phyloP scores from a whole-genome alignment of 92 coral and sea anemone genomes.

The Epizoanthus fatuus region DNA sequence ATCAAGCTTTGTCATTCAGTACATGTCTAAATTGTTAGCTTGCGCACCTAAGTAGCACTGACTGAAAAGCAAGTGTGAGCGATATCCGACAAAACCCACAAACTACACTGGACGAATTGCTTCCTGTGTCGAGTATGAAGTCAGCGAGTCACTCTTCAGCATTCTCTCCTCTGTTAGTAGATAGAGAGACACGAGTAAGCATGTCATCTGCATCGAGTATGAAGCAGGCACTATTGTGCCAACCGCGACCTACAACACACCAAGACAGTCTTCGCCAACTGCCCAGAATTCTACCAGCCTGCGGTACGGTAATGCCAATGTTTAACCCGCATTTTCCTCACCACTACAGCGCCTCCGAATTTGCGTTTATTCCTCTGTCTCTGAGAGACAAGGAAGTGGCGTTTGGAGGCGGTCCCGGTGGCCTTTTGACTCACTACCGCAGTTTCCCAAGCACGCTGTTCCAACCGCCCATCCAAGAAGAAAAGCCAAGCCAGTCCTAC shows the following conservation, averaged over 20 bases:
- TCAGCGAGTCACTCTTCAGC: conserved; percentile 12
- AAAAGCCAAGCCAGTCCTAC: conserved; percentile 71
- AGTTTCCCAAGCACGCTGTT: conserved; percentile 6
- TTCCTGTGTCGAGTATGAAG: conserved; percentile 6
- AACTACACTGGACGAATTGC: not conserved
- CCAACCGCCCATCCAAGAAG: conserved; percentile 46
- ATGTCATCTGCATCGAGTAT: not conserved
- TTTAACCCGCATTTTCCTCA: conserved; percentile 8
- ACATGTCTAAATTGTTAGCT: not conserved
- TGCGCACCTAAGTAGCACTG: not conserved
- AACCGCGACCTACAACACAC: not conserved
- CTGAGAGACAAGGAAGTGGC: conserved; percentile 1
- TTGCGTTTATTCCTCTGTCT: conserved; percentile 31
- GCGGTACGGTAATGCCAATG: not conserved
- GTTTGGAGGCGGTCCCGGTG: conserved; percentile 4
- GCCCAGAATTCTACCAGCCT: conserved; percentile 16
- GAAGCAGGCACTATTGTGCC: not conserved
- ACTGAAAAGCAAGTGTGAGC: not conserved
- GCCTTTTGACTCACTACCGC: conserved; percentile 3
- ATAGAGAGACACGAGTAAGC: not conserved
- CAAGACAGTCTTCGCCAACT: conserved; percentile 21
- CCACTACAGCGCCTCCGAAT: conserved; percentile 22
- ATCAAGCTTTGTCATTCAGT: conserved; percentile 5
- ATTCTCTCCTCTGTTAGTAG: conserved; percentile 4
- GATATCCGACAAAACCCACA: not conserved